These are phyloP conservation scores for Dreissena rostriformis DNA, from an alignment of 1,140 invertebrate genomes.

Conservation along the genomic window DNA sequence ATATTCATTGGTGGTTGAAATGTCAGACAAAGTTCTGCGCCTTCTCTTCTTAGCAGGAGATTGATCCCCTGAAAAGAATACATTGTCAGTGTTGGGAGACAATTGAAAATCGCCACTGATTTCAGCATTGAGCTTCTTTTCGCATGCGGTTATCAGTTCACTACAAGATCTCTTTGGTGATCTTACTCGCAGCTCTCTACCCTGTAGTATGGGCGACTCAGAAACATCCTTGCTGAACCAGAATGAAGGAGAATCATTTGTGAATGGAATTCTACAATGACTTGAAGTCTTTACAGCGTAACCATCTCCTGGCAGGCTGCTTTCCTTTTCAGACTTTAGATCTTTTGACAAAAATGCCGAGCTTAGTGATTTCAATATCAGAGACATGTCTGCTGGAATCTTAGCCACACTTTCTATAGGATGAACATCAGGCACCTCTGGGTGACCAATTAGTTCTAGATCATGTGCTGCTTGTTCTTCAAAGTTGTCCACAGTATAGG, in stretches of 20 bases:
- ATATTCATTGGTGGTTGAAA: neutral
- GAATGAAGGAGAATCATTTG: constrained; percentile 5
- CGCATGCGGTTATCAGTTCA: constrained; percentile 7
- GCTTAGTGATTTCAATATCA: constrained; percentile 8
- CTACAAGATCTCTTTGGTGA: constrained; percentile 40
- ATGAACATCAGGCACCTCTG: neutral
- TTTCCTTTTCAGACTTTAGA: too few relatives aligned
- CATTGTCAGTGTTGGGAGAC: too few relatives aligned
- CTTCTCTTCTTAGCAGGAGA: constrained; percentile 49
- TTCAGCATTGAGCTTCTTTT: neutral
- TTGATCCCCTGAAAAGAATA: neutral
- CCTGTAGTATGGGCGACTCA: constrained; percentile 24
- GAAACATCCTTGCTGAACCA: constrained; percentile 53
- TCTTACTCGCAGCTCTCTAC: neutral
- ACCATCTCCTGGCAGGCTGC: constrained; percentile 9
- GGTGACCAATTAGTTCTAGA: neutral
- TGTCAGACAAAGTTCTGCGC: neutral
- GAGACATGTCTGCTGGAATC: neutral
- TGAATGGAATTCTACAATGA: constrained; percentile 53
- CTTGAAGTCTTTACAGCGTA: constrained; percentile 12
- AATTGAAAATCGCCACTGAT: neutral
- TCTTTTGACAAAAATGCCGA: neutral
- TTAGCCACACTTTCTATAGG: too few relatives aligned
- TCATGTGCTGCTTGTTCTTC: neutral
- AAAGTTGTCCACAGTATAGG: neutral